Evolutionary conservation across 1,140 invertebrate genomes (phyloP), one percentile per base, ranked within the genome.

Genomic region (Drosophila sucinea): DNA sequence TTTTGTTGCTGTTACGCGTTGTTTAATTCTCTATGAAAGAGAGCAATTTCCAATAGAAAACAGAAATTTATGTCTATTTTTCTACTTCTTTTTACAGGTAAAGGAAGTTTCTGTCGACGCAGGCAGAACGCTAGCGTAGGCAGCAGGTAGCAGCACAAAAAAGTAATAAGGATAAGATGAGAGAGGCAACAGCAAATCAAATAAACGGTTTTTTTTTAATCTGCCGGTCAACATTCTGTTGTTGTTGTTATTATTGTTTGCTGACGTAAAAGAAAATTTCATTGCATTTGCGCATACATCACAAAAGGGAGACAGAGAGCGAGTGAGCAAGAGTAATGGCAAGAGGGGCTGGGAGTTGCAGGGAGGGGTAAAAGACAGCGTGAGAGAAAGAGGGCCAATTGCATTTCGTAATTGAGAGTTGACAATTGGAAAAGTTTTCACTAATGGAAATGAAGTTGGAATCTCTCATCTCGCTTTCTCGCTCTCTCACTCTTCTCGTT

Each of bases 341-440:
- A 25, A 62, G 23, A 33, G 54, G 40, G 47, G 51, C 27, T 17
- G 54, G 55, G 47, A 66, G 4, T 51, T 47, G 29, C 27, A 63
- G 25, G 4, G 60, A n/a, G 17, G 30, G 32, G 25, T 17, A 61
- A 23, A 33, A 55, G 47, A 65, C 40, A 47, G 44, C 57, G 64
- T 67, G 32, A 40, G 44, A 60, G 58, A 23, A 55, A 60, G 60
- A 63, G 68, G 66, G 67, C 60, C 63, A 72, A 60, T 76, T 68
- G 72, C 72, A 76, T 74, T 76, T 68, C 58, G 74, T 69, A 77
- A 77, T 66, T 71, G 41, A 66, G 44, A 56, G 74, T 60, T 76
- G 77, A 63, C 84, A 87, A 89, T 89, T 89, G 80, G 84, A 89
- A 83, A 72, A 72, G 67, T 76, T 77, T 67, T 27, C 23, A 10